phyloP scores from a whole-genome alignment of 2,888 invertebrate species.

The Euzophera pinguis region DNA sequence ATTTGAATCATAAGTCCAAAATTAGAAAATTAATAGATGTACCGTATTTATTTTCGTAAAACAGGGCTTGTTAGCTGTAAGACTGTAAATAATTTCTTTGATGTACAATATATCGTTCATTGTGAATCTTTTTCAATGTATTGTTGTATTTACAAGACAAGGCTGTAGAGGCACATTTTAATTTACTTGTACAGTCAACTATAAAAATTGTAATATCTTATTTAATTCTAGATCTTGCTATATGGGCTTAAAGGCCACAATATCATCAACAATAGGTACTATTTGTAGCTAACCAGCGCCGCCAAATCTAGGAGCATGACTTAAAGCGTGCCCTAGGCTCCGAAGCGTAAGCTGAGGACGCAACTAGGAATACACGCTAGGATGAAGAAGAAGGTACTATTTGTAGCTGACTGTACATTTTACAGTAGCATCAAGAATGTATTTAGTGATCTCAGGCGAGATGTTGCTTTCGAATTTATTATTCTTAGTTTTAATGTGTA shows the following conservation, averaged over 20 bases:
- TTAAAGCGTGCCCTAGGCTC: too few species aligned
- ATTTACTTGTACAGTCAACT: not conserved
- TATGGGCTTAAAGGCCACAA: not conserved
- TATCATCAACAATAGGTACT: not conserved
- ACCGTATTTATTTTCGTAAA: slow-evolving; percentile 29
- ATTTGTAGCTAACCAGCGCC: not conserved
- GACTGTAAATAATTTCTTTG: slow-evolving; percentile 43
- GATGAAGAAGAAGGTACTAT: too few species aligned
- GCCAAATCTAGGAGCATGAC: too few species aligned
- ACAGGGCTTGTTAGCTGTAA: slow-evolving; percentile 44
- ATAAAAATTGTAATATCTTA: not conserved
- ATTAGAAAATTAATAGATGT: slow-evolving; percentile 12
- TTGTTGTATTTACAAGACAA: slow-evolving; percentile 11
- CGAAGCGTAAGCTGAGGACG: too few species aligned
- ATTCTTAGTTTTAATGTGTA: slow-evolving; percentile 60
- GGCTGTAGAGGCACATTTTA: not conserved
- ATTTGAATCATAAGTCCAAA: slow-evolving; percentile 13
- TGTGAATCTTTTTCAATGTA: slow-evolving; percentile 31
- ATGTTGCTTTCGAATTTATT: slow-evolving; percentile 72
- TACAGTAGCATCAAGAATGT: slow-evolving; percentile 1
- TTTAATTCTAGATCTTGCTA: too few species aligned
- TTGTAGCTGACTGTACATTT: not conserved
- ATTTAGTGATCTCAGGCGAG: slow-evolving; percentile 27
- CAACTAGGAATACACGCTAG: too few species aligned
- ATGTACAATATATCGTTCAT: slow-evolving; percentile 26